phyloP scores from a whole-genome alignment of 2,888 invertebrate genomes.

The Cerastis leucographa region DNA sequence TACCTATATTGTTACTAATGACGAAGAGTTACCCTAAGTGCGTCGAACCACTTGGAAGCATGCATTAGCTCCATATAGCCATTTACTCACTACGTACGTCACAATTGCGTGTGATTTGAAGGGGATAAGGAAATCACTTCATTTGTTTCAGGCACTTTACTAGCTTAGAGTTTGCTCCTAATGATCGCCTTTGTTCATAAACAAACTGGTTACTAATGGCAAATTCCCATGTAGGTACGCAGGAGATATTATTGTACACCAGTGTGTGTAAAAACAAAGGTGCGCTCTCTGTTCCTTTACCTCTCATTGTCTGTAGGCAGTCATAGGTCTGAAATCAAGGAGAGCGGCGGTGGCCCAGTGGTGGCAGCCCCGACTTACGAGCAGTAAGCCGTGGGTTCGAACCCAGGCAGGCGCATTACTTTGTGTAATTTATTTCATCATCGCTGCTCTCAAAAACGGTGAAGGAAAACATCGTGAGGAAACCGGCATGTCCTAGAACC shows the following conservation, averaged over 20 bases:
- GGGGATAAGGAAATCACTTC: conserved; percentile 28
- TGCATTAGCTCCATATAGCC: conserved; percentile 40
- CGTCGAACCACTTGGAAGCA: conserved; percentile 59
- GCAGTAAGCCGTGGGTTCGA: no score
- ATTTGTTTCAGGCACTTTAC: conserved; percentile 5
- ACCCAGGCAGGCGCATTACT: no score
- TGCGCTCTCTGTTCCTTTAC: background rate
- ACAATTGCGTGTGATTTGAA: conserved; percentile 32
- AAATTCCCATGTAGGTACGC: background rate
- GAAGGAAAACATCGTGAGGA: no score
- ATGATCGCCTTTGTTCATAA: background rate
- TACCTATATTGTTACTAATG: conserved; percentile 20
- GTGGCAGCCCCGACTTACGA: no score
- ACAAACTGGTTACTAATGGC: background rate
- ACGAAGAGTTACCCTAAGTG: conserved; percentile 39
- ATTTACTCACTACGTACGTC: conserved; percentile 9
- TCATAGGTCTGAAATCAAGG: no score
- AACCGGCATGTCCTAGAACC: no score
- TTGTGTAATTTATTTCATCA: no score
- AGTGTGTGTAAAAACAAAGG: background rate
- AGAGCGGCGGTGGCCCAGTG: no score
- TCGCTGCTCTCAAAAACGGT: no score
- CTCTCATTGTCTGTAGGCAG: no score
- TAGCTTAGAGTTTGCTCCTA: conserved; percentile 1
- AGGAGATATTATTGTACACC: background rate